phyloP scores from a whole-genome alignment of 2,888 invertebrate genomes.

The Metalampra italica region DNA sequence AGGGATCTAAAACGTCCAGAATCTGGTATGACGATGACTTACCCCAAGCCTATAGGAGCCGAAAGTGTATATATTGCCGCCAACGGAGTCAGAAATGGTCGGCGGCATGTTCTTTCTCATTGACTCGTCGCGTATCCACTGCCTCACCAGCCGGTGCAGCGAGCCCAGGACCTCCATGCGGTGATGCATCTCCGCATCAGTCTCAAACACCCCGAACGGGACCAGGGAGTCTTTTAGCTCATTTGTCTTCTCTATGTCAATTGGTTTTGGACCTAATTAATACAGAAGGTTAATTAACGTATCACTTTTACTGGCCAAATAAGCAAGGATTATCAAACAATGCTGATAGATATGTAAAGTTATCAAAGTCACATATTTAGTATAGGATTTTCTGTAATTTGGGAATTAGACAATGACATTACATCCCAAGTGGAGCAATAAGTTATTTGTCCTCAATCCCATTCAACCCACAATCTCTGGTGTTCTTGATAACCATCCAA shows the following conservation, averaged over 20 bases:
- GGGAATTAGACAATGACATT: too few relatives aligned
- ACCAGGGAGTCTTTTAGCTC: conserved; percentile 88
- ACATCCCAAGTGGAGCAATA: too few relatives aligned
- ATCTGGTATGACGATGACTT: conserved; percentile 25
- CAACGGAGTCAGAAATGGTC: conserved; percentile 92
- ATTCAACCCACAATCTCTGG: too few relatives aligned
- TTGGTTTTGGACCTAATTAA: conserved; percentile 83
- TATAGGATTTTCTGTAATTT: too few relatives aligned
- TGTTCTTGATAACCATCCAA: too few relatives aligned
- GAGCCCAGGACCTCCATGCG: conserved; percentile 91
- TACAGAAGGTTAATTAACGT: neutral
- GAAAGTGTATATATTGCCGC: conserved; percentile 99
- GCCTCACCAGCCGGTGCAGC: conserved; percentile 92
- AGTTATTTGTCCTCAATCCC: too few relatives aligned
- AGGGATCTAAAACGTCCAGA: too few relatives aligned
- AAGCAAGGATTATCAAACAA: too few relatives aligned
- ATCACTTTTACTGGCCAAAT: too few relatives aligned
- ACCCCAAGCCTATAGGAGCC: conserved; percentile 97
- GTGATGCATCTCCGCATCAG: conserved; percentile 93
- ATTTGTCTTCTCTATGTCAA: conserved; percentile 85
- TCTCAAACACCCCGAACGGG: conserved; percentile 94
- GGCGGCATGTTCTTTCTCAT: conserved; percentile 94
- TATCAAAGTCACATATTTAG: too few relatives aligned
- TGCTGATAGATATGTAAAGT: too few relatives aligned
- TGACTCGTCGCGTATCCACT: conserved; percentile 96